phyloP scores from a whole-genome alignment of 1,140 invertebrate genomes.

The Drosophila simulans region DNA sequence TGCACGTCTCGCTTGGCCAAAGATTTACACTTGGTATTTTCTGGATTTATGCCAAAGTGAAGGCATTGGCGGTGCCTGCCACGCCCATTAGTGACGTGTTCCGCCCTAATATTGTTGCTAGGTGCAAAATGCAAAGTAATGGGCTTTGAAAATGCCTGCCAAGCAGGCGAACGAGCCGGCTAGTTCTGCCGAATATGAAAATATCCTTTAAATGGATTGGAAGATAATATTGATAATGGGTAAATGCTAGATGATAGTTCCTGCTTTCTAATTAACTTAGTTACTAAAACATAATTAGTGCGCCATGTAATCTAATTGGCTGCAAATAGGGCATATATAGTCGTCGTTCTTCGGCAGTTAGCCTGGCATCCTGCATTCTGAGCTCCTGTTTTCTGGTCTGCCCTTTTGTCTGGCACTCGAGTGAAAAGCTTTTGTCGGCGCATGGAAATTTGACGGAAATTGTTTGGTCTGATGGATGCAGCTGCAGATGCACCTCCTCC shows the following conservation, averaged over 20 bases:
- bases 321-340: slow-evolving; percentile 32
- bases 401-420: slow-evolving; percentile 76
- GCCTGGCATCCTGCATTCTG: slow-evolving; percentile 4
- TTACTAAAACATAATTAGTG: slow-evolving; percentile 1
- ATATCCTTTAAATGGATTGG: slow-evolving; percentile 29
- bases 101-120: slow-evolving; percentile 53
- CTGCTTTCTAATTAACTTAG: background rate
- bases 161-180: slow-evolving; percentile 36
- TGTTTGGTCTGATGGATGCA: slow-evolving; percentile 79
- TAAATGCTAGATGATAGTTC: too few relatives aligned
- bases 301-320: slow-evolving; percentile 32
- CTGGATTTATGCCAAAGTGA: slow-evolving; percentile 71
- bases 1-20: slow-evolving; percentile 24
- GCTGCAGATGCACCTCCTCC: slow-evolving; percentile 23
- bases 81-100: slow-evolving; percentile 35
- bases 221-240: background rate
- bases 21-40: slow-evolving; percentile 42
- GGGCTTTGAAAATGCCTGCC: slow-evolving; percentile 61
- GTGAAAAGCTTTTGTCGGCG: slow-evolving; percentile 81
- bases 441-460: slow-evolving; percentile 82
- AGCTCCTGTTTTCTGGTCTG: slow-evolving; percentile 41
- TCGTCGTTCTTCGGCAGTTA: slow-evolving; percentile 7
- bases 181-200: background rate
- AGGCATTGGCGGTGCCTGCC: slow-evolving; percentile 26
- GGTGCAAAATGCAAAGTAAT: slow-evolving; percentile 81